Base-by-base conservation (phyloP, 2,113 vertebrate species). In the Neoarius graeffei region DNA sequence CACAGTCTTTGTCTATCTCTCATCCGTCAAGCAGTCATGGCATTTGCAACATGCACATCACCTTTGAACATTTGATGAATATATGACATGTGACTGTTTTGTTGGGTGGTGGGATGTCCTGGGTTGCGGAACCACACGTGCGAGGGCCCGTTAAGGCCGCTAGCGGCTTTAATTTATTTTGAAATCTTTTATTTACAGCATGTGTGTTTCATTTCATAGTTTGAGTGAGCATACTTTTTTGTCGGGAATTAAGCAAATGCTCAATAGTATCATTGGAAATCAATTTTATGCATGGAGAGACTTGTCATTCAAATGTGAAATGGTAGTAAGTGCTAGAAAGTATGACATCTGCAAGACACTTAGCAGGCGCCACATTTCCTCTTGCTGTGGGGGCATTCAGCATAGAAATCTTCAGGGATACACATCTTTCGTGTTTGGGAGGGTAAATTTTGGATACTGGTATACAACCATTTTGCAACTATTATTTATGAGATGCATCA, bases 241-340 rank as follows among this genome's bases (percentile, higher is more conserved):
- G 85, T 90, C 83, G 25, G 87, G 87, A 90, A 84, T 90, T 90
- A 89, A 89, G 87, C 86, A 85, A 56, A 67, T 87, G 82, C 89
- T 90, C 87, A 86, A 60, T 92, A 84, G 87, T 91, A 90, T 91
- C 91, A 91, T 88, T 89, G 88, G 88, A 89, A 92, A 91, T 91
- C 88, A 89, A 91, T 91, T 92, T 91, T 90, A 89, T 91, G 91
- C 91, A 88, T 91, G 89, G 87, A 89, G 88, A 92, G 85, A 86
- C 89, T 88, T 92, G 91, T 90, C 91, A 92, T 92, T 92, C 90
- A 91, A 89, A 90, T 54, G 85, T 87, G 84, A 92, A 90, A 92
- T 90, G 90, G 89, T 91, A 92, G 79, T 76, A 84, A 85, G 83
- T 85, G 91, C 91, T 89, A 89, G 84, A 83, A 90, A 42, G 42